Conservation (phyloP, 2,113 vertebrate species). For the Aleadryas rufinucha region DNA sequence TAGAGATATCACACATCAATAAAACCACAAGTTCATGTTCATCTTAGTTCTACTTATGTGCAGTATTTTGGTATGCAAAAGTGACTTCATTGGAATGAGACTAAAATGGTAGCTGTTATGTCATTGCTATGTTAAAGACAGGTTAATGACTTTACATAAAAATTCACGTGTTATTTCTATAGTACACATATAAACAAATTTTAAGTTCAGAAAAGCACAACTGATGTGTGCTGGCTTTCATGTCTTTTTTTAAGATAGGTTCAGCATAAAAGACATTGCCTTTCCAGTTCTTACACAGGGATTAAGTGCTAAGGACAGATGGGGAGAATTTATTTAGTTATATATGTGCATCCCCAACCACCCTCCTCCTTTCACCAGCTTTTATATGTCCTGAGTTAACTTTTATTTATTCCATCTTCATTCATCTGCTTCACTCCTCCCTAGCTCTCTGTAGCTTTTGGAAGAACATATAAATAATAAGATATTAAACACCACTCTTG, state of each 20-base stretch:
- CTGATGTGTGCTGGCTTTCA: neutral
- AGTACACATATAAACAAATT: neutral
- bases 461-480: slow-evolving; percentile 7
- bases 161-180: neutral
- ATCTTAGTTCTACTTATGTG: neutral
- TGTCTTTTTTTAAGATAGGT: neutral
- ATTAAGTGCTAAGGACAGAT: neutral
- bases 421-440: neutral
- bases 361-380: neutral
- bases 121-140: neutral
- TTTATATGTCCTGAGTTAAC: neutral
- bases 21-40: neutral
- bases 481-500: neutral
- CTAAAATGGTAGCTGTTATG: neutral
- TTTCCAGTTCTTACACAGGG: neutral
- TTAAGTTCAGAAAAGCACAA: neutral
- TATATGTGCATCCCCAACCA: neutral
- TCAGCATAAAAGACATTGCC: neutral
- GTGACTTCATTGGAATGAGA: neutral
- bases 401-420: neutral
- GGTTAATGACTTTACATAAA: neutral
- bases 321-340: neutral
- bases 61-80: neutral
- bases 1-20: neutral
- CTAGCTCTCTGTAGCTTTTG: neutral